These are phyloP conservation scores for Drosophila kambysellisi DNA, from an alignment of 2,888 invertebrate species.

Conservation along the genomic window DNA sequence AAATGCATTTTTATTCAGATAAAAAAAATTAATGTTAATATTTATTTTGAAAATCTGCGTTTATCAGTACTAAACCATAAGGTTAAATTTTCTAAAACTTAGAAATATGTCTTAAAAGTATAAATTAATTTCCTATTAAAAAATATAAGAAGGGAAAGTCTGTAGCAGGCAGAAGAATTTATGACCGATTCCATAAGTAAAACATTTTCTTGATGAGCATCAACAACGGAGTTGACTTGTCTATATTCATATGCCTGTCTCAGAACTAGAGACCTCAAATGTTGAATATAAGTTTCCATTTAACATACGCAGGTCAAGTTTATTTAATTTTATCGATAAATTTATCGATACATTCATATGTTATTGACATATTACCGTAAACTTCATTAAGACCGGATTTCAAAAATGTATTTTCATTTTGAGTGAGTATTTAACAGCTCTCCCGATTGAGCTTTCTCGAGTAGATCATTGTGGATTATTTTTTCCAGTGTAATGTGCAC, in stretches of 20 bases:
- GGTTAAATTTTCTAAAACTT: background rate
- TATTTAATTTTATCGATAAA: too few relatives aligned
- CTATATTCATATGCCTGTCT: too few relatives aligned
- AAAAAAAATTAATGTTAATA: background rate
- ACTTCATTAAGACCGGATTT: background rate
- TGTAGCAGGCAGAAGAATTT: background rate
- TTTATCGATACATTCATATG: background rate
- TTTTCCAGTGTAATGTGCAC: background rate
- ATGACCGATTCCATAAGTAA: background rate
- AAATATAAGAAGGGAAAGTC: too few relatives aligned
- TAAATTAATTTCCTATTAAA: background rate
- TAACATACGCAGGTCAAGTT: too few relatives aligned
- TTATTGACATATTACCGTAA: background rate
- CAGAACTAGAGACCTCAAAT: too few relatives aligned
- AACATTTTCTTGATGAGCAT: too few relatives aligned
- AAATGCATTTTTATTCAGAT: background rate
- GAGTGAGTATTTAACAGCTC: background rate
- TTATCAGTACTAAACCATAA: background rate
- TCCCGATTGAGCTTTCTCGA: background rate
- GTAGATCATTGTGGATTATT: background rate
- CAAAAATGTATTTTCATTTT: background rate
- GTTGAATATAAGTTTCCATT: too few relatives aligned
- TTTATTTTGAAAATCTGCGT: background rate
- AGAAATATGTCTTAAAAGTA: background rate
- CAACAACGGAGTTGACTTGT: too few relatives aligned